Conservation (phyloP, 2,113 vertebrate genomes). For the Malurus cyaneus region DNA sequence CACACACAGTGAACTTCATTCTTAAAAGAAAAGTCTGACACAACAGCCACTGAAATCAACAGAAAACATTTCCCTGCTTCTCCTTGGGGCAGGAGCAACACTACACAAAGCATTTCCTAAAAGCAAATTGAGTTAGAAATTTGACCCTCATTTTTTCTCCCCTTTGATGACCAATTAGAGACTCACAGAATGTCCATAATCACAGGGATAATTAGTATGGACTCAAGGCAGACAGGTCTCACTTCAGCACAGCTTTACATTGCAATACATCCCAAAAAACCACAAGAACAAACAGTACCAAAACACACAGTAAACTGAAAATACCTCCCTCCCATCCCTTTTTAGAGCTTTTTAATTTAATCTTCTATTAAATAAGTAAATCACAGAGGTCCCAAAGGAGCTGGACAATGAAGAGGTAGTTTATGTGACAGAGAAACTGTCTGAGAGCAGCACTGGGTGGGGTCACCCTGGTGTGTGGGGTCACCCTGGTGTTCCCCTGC, state of each 20-base stretch:
- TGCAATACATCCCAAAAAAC: neutral
- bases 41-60: neutral
- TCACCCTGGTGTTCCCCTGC: too few relatives aligned
- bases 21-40: neutral
- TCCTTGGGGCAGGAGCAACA: neutral
- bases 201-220: neutral
- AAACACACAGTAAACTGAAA: neutral
- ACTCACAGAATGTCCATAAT: neutral
- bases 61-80: neutral
- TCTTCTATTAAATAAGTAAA: neutral
- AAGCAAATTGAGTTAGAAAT: neutral
- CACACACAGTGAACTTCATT: neutral
- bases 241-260: neutral
- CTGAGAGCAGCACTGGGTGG: too few relatives aligned
- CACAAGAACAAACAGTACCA: neutral
- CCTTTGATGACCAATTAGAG: neutral
- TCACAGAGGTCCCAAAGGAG: neutral
- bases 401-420: neutral
- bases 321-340: neutral
- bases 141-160: neutral
- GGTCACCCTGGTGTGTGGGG: too few relatives aligned
- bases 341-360: neutral
- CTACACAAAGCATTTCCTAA: neutral
- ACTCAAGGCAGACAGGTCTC: neutral
- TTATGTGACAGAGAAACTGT: neutral